These are phyloP conservation scores for Aporophyla lueneburgensis DNA, from an alignment of 2,888 invertebrate genomes.

Conservation along the genomic window DNA sequence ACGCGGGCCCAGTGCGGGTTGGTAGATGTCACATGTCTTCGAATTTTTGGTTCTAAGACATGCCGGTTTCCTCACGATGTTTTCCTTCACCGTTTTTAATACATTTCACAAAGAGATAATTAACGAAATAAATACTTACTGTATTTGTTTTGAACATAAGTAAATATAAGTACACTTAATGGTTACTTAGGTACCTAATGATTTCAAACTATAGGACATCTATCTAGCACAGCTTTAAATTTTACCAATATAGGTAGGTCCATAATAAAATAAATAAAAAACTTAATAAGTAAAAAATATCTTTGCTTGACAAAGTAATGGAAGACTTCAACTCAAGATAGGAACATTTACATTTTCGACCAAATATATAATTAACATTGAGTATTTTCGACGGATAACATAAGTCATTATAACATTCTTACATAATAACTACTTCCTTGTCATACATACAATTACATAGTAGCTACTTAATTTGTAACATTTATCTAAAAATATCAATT, in stretches of 20 bases:
- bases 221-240: background rate
- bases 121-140: too few species aligned
- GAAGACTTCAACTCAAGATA: constrained; percentile 54
- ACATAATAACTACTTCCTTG: constrained; percentile 62
- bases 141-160: background rate
- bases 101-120: background rate
- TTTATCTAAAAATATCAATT: constrained; percentile 39
- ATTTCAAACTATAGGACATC: background rate
- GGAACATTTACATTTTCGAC: constrained; percentile 15
- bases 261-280: constrained; percentile 1
- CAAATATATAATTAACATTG: constrained; percentile 11
- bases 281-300: constrained; percentile 19
- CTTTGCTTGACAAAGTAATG: constrained; percentile 42
- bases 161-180: background rate
- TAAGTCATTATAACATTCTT: constrained; percentile 51
- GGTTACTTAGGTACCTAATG: background rate
- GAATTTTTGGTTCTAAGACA: too few species aligned
- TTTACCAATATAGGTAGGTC: background rate
- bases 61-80: too few species aligned
- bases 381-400: constrained; percentile 36
- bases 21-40: too few species aligned
- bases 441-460: constrained; percentile 47
- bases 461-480: constrained; percentile 49
- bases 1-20: too few species aligned
- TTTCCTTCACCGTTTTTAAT: too few species aligned